These are phyloP conservation scores for Dipodomys merriami DNA, from an alignment of 2,113 vertebrate species.

Conservation along the genomic window DNA sequence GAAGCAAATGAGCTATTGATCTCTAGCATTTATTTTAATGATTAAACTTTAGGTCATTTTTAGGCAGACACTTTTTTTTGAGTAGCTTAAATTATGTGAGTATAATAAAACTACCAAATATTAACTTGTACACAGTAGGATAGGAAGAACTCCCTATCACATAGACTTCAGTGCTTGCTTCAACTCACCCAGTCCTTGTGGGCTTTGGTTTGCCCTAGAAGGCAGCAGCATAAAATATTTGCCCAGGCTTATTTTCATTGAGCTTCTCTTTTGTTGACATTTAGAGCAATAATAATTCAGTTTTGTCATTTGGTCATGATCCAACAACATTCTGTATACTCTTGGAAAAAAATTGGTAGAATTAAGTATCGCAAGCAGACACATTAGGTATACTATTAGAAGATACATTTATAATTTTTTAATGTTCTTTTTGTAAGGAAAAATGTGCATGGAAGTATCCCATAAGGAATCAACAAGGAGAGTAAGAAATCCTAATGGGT, in stretches of 20 bases:
- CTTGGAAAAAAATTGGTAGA: neutral
- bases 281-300: neutral
- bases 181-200: neutral
- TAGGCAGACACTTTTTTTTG: neutral
- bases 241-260: conserved; percentile 18
- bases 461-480: neutral
- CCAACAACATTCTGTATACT: conserved; percentile 2
- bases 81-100: neutral
- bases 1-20: neutral
- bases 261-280: neutral
- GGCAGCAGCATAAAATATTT: neutral
- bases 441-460: neutral
- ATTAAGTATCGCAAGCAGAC: neutral
- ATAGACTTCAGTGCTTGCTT: neutral
- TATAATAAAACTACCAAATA: neutral
- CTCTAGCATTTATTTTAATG: neutral
- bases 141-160: neutral
- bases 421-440: conserved; percentile 13
- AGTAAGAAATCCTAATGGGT: neutral
- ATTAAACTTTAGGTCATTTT: neutral
- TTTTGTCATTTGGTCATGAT: conserved; percentile 44
- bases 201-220: neutral
- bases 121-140: conserved; percentile 32
- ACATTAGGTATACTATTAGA: neutral
- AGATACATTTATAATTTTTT: neutral